Percentiles rank a stretch among this genome's conserved stretches.
Evolutionary conservation across 2,888 invertebrate genomes (phyloP).

Genomic region (Drosophila barbarae): DNA sequence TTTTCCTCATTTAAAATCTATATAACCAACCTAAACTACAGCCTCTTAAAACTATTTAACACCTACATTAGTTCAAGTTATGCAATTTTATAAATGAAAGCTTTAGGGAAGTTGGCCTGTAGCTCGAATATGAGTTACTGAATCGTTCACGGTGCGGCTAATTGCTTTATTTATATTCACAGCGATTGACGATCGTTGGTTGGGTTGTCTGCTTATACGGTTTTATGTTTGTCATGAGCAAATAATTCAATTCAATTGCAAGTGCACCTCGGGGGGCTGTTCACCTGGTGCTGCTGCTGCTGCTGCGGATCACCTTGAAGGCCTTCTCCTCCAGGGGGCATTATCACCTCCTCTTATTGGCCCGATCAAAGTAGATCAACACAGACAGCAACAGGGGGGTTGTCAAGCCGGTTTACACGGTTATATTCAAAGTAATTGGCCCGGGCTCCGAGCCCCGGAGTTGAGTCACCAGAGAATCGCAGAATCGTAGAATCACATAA

Average conservation of each 20-base stretch:
- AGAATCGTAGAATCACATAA: slow-evolving; percentile 42
- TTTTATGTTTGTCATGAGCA: slow-evolving; percentile 29
- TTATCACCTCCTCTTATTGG: background rate
- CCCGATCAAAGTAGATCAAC: slow-evolving; percentile 25
- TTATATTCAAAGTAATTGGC: slow-evolving; percentile 34
- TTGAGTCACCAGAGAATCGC: slow-evolving; percentile 21
- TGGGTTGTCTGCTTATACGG: slow-evolving; percentile 15
- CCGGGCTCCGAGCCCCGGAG: background rate
- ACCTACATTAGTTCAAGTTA: background rate
- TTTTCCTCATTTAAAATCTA: too few species aligned
- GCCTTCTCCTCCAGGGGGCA: slow-evolving; percentile 4
- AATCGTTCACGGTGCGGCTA: slow-evolving; percentile 39
- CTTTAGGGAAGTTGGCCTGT: slow-evolving; percentile 12
- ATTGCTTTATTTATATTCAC: slow-evolving; percentile 62
- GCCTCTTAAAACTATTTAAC: background rate
- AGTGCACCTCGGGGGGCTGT: slow-evolving; percentile 31
- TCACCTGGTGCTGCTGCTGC: slow-evolving; percentile 16
- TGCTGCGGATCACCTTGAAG: slow-evolving; percentile 31
- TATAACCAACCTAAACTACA: background rate
- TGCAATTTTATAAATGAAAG: background rate
- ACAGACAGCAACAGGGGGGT: background rate
- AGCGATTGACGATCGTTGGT: slow-evolving; percentile 15
- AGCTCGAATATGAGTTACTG: slow-evolving; percentile 36
- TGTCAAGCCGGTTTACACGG: slow-evolving; percentile 42
- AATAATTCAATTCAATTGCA: slow-evolving; percentile 33